These are phyloP conservation scores for Hydropsyche betteni DNA, from an alignment of 2,888 invertebrate species.

Conservation along the genomic window DNA sequence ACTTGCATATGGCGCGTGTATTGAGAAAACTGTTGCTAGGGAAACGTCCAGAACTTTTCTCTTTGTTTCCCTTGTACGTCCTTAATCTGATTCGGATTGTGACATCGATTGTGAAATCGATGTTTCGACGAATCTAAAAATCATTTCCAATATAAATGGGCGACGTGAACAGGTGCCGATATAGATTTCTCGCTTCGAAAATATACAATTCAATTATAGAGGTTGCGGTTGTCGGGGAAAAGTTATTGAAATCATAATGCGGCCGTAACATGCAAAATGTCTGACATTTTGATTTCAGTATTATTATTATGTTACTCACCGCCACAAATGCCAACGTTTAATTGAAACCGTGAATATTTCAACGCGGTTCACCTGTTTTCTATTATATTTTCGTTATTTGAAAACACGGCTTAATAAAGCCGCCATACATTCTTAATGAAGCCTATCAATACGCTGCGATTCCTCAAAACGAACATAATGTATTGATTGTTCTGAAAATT, in stretches of 20 bases:
- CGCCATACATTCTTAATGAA: background rate
- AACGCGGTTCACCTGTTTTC: slow-evolving; percentile 22
- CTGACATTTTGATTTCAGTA: slow-evolving; percentile 45
- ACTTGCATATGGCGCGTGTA: slow-evolving; percentile 22
- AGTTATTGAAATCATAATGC: slow-evolving; percentile 48
- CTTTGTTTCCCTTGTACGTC: slow-evolving; percentile 35
- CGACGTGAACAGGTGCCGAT: no score
- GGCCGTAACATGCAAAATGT: slow-evolving; percentile 47
- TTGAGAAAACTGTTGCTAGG: slow-evolving; percentile 41
- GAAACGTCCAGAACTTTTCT: slow-evolving; percentile 44
- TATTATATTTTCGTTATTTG: no score
- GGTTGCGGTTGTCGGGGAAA: slow-evolving; percentile 46
- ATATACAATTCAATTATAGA: slow-evolving; percentile 51
- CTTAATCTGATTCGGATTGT: slow-evolving; percentile 27
- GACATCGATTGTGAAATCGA: background rate
- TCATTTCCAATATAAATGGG: background rate
- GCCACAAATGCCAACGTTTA: slow-evolving; percentile 47
- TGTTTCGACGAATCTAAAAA: no score
- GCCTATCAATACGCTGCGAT: no score
- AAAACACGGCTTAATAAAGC: no score
- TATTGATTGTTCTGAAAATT: no score
- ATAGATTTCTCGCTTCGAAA: background rate
- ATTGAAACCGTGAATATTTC: slow-evolving; percentile 47
- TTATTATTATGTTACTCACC: slow-evolving; percentile 4
- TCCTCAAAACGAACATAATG: no score